Base-by-base conservation (phyloP, 2,888 invertebrate species). In the Panorpa germanica region DNA sequence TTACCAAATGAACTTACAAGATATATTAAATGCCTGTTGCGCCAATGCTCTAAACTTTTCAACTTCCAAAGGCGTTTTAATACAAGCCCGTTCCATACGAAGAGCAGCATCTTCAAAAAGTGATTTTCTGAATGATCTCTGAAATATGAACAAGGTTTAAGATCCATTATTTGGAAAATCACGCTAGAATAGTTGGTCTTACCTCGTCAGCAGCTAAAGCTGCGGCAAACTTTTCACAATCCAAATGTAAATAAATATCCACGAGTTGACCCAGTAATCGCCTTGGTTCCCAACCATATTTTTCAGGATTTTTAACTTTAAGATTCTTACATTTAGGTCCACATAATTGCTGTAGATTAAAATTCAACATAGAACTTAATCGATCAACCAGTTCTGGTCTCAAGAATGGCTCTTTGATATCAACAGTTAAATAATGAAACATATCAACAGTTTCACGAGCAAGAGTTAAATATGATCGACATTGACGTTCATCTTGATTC, bases 241-340 rank as follows among this genome's bases (percentile, higher is more conserved):
- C 83, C 40, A 98, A 68, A 57, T 96, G 91, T 45, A 96, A 65
- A 63, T 98, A 98, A 52, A 98, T 93, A 54, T 91, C 86, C 28
- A 91, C 86, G 37, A 98, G 68, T 53, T 90, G 83, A 43, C 83
- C 77, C 34, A 96, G 65, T 40, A 98, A 61, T 41, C 78, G 70
- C 43, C 88, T 70, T 12, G 96, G 96, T 50, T 95, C 88, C 96
- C 96, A 98, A 8, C 88, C 86, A 53, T 95, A 98, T 53, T 90
- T 90, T 39, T 85, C 81, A 2, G 90, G 86, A 43, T 82, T 81
- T 33, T 80, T 73, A 29, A 95, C 93, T 63, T 88, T 88, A 36
- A 91, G 63, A 52, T 77, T 78, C 55, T 86, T 83, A 61, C 93
- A 95, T 57, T 93, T 93, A 26, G 88, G 80, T 7, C 95, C 93